Evolutionary conservation across 2,113 vertebrate genomes (phyloP).

Genomic region (Sakesphorus luctuosus): DNA sequence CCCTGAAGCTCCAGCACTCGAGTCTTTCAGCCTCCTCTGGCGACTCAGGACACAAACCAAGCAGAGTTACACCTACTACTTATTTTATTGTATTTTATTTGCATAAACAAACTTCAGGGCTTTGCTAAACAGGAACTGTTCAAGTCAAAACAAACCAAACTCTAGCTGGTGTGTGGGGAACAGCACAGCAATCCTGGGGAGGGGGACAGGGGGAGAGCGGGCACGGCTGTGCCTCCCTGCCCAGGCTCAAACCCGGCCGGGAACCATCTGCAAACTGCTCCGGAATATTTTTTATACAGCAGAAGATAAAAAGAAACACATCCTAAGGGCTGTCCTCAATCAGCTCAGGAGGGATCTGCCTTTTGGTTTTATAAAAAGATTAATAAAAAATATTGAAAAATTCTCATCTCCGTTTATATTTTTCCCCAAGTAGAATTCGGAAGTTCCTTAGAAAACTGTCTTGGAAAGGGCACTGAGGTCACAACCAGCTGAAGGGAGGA

Average conservation of each 20-base stretch:
- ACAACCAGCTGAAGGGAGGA: constrained; percentile 62
- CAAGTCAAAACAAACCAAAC: constrained; percentile 78
- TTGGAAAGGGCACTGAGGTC: constrained; percentile 70
- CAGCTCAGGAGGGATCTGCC: constrained; percentile 66
- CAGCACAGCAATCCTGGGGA: constrained; percentile 63
- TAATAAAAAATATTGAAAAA: constrained; percentile 85
- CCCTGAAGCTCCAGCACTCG: not conserved
- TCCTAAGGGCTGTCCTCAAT: constrained; percentile 34
- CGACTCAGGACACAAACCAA: constrained; percentile 18
- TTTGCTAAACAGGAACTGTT: constrained; percentile 76
- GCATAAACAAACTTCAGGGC: constrained; percentile 78
- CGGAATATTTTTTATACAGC: constrained; percentile 13
- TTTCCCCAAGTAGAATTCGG: constrained; percentile 74
- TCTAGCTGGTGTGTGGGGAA: constrained; percentile 62
- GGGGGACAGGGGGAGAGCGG: not conserved
- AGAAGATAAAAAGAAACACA: constrained; percentile 55
- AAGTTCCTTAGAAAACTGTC: constrained; percentile 80
- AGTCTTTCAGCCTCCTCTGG: not conserved
- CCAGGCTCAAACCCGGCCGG: not conserved
- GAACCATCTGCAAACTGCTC: constrained; percentile 4
- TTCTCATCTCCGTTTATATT: constrained; percentile 73
- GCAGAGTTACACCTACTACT: constrained; percentile 60
- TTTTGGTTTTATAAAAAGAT: constrained; percentile 81
- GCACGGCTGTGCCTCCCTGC: not conserved
- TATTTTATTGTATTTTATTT: constrained; percentile 80